Evolutionary conservation across 2,888 invertebrate species (phyloP), one percentile per base, ranked within the genome.

Genomic region (Crocallis elinguaria): DNA sequence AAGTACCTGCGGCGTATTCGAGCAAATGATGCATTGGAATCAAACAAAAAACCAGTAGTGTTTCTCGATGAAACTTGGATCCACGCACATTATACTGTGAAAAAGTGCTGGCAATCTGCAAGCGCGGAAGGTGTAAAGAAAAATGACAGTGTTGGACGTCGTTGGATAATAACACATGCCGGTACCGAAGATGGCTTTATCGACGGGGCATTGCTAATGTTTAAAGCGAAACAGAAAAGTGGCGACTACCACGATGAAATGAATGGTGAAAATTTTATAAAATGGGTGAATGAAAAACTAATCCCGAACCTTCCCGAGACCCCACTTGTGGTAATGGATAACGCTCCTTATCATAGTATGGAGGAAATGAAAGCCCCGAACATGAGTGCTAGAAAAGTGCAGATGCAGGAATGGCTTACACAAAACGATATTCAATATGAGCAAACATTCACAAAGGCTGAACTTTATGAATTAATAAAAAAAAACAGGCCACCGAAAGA

Each of bases 401-500:
- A 30, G 19, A 41, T 41, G 41, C 29, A 30, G 8, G 19, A 2
- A 6, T 41, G 41, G 41, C 19, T 41, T 14, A 27, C 25, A 3
- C 16, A 4, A 16, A 39, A 27, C 19, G 30, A 41, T 12, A 30
- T 29, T 11, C 12, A 19, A 4, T 17, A 8, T 12, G 19, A 41
- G 11, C 11, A 7, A 13, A 30, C 19, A 11, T 17, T 7, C 12
- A 9, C 0, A 30, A 17, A 41, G 13, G n/a, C 16, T n/a, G 39
- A 39, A 16, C n/a, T 39, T n/a, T 39, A 39, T 25, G 39, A 39
- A n/a, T 30, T 41, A 6, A 30, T 30, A 1, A 30, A 41, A 3
- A 29, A 8, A 17, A 17, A 41, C 8, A 23, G 8, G 23, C n/a
- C n/a, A n/a, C n/a, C n/a, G n/a, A n/a, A n/a, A n/a, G n/a, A n/a